Percentiles rank a stretch among this genome's conserved stretches.
These are phyloP conservation scores for Apistogramma diplotaenia DNA, from an alignment of 2,113 vertebrate species.

Conservation along the genomic window DNA sequence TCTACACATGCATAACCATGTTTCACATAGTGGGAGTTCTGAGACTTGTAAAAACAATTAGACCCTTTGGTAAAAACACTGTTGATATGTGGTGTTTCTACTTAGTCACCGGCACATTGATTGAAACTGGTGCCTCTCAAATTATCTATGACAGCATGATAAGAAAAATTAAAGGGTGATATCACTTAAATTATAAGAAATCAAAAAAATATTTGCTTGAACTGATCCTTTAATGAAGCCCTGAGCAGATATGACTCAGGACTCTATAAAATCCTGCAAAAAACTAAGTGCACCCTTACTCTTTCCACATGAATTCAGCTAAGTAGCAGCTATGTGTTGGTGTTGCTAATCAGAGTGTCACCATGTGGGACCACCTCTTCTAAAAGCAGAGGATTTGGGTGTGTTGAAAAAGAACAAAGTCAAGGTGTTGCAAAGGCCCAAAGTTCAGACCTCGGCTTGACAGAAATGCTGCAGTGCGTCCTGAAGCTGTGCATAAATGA, in stretches of 20 bases:
- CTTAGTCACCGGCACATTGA: neutral
- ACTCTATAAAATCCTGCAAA: neutral
- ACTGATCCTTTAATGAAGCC: neutral
- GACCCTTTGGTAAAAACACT: neutral
- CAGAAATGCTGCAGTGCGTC: neutral
- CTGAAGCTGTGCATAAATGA: no score
- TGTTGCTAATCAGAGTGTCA: no score
- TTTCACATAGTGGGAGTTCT: neutral
- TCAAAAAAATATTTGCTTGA: neutral
- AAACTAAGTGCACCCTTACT: neutral
- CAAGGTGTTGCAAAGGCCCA: neutral
- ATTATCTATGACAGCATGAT: neutral
- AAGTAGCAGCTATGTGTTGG: no score
- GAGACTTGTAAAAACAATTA: neutral
- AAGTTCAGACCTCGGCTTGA: neutral
- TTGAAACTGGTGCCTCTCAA: neutral
- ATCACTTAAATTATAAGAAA: constrained; percentile 7
- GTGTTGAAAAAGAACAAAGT: neutral
- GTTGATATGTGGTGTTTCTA: neutral
- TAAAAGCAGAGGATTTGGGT: neutral
- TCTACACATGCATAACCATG: constrained; percentile 1
- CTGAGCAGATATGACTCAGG: neutral
- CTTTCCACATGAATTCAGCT: no score
- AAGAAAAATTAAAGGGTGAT: constrained; percentile 15
- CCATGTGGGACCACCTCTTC: no score